These are phyloP conservation scores for Notarius quadriscutis DNA, from an alignment of 2,113 vertebrate species.

Conservation along the genomic window DNA sequence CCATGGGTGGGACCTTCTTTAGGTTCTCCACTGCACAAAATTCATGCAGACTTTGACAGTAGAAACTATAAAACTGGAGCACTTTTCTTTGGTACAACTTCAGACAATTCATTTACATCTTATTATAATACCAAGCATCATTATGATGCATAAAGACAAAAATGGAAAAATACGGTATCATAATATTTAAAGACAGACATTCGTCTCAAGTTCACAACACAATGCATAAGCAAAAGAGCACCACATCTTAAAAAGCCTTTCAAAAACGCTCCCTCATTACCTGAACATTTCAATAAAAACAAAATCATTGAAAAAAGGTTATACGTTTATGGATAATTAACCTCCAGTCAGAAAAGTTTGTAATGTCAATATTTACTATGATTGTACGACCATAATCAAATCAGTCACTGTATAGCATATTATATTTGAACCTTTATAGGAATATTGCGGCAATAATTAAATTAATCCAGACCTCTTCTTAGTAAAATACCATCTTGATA, in stretches of 20 bases:
- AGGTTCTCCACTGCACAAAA: neutral
- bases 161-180: neutral
- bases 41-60: neutral
- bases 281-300: neutral
- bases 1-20: conserved; percentile 7
- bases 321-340: neutral
- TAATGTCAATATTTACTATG: neutral
- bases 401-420: neutral
- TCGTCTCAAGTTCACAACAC: neutral
- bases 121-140: neutral
- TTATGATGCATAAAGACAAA: neutral
- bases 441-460: neutral
- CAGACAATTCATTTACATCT: neutral
- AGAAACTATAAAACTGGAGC: neutral
- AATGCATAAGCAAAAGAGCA: neutral
- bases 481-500: neutral
- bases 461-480: neutral
- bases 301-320: neutral
- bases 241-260: neutral
- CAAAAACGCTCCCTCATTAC: neutral
- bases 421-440: neutral
- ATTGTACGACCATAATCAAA: neutral
- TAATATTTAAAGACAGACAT: neutral
- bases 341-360: neutral
- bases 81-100: neutral